Base-by-base conservation (phyloP, 2,113 vertebrate species). In the Microcebus lehilahytsara region DNA sequence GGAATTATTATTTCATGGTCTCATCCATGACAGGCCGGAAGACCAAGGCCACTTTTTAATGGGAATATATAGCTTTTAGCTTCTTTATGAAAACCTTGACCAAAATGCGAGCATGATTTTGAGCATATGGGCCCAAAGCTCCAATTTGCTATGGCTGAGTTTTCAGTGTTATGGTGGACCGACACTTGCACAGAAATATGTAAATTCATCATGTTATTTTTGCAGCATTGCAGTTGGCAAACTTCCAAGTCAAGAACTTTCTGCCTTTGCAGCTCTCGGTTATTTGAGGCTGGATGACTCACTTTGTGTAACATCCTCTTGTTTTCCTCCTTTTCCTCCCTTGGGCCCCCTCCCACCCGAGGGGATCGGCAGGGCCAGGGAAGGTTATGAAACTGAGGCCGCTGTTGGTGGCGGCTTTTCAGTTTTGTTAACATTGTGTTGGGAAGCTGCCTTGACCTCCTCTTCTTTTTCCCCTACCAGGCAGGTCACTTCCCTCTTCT, bases 201-300 rank as follows among this genome's bases (percentile, higher is more conserved):
- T 96, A 95, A 81, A 75, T 96, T 96, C 97, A 84, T 96, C 92
- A 58, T 9, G 97, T 58, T 98, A 93, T 97, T 96, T 98, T 79
- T 96, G 69, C 80, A 92, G 94, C 92, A 14, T 34, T 58, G 64
- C 79, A 75, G 27, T 20, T 95, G 97, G 97, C 97, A 10, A 46
- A 9, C 40, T 51, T 86, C 95, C 97, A 97, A 93, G 75, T 53
- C 58, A 37, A 92, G 94, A 80, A 92, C 97, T 96, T 90, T 97
- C 89, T 97, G 96, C 90, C 90, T 93, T 91, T 96, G 95, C 95
- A 75, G 74, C 42, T 62, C 94, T 89, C 20, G 23, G 94, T 97
- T 97, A 93, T 97, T 97, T 97, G 96, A 93, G 92, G 95, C 94
- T 79, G 74, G 92, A 86, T 98, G 97, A 98, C 97, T 96, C 97